Conservation (phyloP, 2,113 vertebrate genomes). For the Thermophis baileyi region DNA sequence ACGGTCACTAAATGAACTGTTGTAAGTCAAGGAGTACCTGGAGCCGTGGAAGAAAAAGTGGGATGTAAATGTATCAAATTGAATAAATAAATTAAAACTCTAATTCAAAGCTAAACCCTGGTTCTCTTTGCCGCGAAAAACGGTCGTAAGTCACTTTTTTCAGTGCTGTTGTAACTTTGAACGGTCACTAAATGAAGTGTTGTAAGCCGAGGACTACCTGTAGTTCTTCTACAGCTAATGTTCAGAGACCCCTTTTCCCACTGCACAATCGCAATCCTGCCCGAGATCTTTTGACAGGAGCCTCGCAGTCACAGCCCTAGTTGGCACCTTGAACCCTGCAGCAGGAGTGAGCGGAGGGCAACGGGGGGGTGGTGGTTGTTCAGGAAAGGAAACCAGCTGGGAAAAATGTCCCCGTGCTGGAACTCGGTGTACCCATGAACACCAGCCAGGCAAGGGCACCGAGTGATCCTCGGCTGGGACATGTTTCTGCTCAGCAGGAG, state of each 20-base stretch:
- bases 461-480: conserved; percentile 33
- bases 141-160: no score
- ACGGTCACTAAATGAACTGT: no score
- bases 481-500: conserved; percentile 38
- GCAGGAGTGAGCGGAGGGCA: neutral
- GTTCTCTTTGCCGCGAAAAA: no score
- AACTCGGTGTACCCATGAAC: conserved; percentile 15
- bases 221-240: neutral
- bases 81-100: no score
- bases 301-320: neutral
- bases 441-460: conserved; percentile 14
- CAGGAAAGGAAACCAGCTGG: conserved; percentile 33
- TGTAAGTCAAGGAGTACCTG: no score
- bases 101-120: no score
- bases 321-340: neutral
- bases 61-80: no score
- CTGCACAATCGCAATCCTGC: neutral
- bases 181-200: no score
- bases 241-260: no score
- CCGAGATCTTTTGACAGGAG: neutral
- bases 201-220: no score
- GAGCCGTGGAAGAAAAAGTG: no score
- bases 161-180: no score
- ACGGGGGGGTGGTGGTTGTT: conserved; percentile 10
- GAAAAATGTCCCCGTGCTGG: neutral